These are phyloP conservation scores for Pseudonaja textilis DNA, from an alignment of 2,113 vertebrate species.

Conservation along the genomic window DNA sequence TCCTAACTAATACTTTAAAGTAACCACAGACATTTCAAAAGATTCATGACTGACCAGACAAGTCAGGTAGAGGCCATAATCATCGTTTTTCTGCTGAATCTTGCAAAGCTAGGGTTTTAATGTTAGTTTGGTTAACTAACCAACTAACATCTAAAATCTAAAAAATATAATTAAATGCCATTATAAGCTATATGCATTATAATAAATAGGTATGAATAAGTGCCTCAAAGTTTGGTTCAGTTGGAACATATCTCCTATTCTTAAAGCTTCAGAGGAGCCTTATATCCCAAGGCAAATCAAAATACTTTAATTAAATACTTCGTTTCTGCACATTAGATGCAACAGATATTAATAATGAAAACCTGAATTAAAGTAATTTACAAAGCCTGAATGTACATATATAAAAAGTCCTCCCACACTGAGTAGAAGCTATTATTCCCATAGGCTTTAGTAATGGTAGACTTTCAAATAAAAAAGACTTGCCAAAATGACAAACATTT, in stretches of 20 bases:
- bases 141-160: slow-evolving; percentile 1
- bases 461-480: background rate
- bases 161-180: slow-evolving; percentile 29
- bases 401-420: background rate
- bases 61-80: background rate
- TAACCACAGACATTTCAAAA: background rate
- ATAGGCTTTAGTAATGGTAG: background rate
- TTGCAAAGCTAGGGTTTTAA: background rate
- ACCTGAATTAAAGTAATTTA: slow-evolving; percentile 5
- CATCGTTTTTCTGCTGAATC: background rate
- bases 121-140: slow-evolving; percentile 14
- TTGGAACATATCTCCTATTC: slow-evolving; percentile 22
- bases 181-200: slow-evolving; percentile 31
- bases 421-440: background rate
- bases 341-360: background rate
- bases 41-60: background rate
- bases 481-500: fast-evolving
- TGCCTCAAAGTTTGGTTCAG: slow-evolving; percentile 14
- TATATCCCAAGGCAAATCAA: background rate
- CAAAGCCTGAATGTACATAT: background rate
- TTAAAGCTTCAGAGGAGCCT: slow-evolving; percentile 23
- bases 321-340: background rate
- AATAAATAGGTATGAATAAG: slow-evolving; percentile 8
- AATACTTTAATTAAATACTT: slow-evolving; percentile 24
- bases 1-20: background rate